These are phyloP conservation scores for Lycocorax pyrrhopterus DNA, from an alignment of 2,113 vertebrate species.

Conservation along the genomic window DNA sequence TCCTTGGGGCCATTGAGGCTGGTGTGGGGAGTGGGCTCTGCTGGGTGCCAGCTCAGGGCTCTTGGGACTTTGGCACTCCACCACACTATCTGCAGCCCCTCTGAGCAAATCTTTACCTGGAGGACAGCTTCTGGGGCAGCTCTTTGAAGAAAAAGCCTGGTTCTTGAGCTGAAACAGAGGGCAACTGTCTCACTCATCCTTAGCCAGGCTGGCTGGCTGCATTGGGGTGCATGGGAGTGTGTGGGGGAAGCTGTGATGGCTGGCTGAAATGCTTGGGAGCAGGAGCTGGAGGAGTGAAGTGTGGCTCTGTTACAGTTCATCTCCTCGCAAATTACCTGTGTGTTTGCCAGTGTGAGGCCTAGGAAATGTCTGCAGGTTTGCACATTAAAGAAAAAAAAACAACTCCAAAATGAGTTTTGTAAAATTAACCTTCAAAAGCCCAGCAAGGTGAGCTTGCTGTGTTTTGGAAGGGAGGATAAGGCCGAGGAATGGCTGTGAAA, in stretches of 20 bases:
- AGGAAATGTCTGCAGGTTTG: not conserved
- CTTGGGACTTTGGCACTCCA: not conserved
- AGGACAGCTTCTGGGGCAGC: not conserved
- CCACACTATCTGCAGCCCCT: not conserved
- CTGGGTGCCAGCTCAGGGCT: not conserved
- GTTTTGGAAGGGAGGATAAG: not conserved
- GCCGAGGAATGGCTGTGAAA: not conserved
- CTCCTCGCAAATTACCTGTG: not conserved
- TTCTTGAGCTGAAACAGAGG: not conserved
- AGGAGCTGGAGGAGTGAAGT: not conserved
- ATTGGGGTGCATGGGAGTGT: accelerated
- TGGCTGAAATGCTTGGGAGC: not conserved
- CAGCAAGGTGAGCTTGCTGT: not conserved
- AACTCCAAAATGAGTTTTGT: not conserved
- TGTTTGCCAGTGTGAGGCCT: not conserved
- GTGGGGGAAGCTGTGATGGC: not conserved
- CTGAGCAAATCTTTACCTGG: not conserved
- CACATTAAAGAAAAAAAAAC: not conserved
- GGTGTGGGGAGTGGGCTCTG: not conserved
- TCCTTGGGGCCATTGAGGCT: not conserved
- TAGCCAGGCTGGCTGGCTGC: not conserved
- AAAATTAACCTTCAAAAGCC: conserved; percentile 4
- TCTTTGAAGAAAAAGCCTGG: not conserved
- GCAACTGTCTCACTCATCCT: not conserved
- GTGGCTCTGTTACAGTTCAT: not conserved